Percentiles rank a stretch among this genome's conserved stretches.
phyloP scores from a whole-genome alignment of 2,888 invertebrate genomes.

The Biston stratarius region DNA sequence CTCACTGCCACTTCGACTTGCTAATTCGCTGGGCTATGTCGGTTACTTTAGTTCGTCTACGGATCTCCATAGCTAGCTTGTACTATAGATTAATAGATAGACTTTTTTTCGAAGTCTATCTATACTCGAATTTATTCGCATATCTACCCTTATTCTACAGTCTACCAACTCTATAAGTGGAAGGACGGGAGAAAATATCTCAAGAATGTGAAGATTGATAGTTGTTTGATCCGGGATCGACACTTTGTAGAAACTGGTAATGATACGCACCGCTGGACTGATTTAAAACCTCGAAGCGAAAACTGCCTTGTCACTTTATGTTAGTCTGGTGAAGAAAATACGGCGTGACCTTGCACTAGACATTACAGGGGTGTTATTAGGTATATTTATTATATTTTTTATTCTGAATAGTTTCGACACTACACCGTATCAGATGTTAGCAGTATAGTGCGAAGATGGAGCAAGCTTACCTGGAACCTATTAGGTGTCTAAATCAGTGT shows the following conservation, averaged over 20 bases:
- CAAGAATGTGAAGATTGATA: constrained; percentile 57
- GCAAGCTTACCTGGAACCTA: too few relatives aligned
- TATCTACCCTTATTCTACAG: neutral
- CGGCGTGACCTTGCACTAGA: neutral
- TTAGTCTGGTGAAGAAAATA: neutral
- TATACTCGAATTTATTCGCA: neutral
- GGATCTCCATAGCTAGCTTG: too few relatives aligned
- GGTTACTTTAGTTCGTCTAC: too few relatives aligned
- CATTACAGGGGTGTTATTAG: neutral
- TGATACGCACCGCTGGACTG: constrained; percentile 69
- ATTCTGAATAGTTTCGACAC: too few relatives aligned
- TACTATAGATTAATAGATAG: too few relatives aligned
- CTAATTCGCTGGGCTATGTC: too few relatives aligned
- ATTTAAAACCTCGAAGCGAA: constrained; percentile 54
- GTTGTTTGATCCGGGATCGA: constrained; percentile 57
- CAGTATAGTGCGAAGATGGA: too few relatives aligned
- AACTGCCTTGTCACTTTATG: constrained; percentile 54
- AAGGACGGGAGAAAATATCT: constrained; percentile 49
- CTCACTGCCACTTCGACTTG: too few relatives aligned
- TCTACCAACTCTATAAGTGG: constrained; percentile 13
- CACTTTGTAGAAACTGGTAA: constrained; percentile 60
- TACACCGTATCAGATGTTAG: too few relatives aligned
- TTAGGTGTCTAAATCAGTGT: too few relatives aligned
- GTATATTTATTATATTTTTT: neutral
- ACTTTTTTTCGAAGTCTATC: too few relatives aligned